These are phyloP conservation scores for Heliconius congener DNA, from an alignment of 1,140 invertebrate genomes.

Conservation along the genomic window DNA sequence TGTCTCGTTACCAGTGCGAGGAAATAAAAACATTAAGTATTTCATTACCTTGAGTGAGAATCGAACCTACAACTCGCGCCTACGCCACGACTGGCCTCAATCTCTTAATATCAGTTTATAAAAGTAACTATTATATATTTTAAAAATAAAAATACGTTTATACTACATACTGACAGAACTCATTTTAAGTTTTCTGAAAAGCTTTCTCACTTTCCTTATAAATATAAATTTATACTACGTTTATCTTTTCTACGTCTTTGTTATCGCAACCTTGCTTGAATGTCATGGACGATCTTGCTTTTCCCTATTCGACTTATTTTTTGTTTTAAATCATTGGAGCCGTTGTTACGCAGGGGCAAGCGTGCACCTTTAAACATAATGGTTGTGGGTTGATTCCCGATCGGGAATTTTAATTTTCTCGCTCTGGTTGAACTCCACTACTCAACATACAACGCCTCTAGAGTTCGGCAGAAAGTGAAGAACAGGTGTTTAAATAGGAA, in stretches of 20 bases:
- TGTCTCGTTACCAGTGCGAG: not conserved
- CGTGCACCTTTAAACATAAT: too few species aligned
- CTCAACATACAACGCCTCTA: too few species aligned
- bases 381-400: too few species aligned
- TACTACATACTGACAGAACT: not conserved
- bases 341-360: too few species aligned
- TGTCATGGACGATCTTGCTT: slow-evolving; percentile 51
- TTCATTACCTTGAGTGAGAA: not conserved
- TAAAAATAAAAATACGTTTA: not conserved
- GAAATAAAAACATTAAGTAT: not conserved
- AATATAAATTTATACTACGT: slow-evolving; percentile 37
- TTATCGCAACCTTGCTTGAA: slow-evolving; percentile 53
- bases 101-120: not conserved
- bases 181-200: not conserved
- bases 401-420: too few species aligned
- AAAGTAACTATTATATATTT: not conserved
- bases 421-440: too few species aligned
- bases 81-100: too few species aligned
- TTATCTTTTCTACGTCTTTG: slow-evolving; percentile 43
- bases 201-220: slow-evolving; percentile 13
- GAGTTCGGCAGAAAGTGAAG: too few species aligned
- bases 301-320: slow-evolving; percentile 29
- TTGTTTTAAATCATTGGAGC: too few species aligned
- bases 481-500: too few species aligned
- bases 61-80: too few species aligned